Evolutionary conservation across 2,888 invertebrate species (phyloP).

Genomic region (Drosophila paranaensis): DNA sequence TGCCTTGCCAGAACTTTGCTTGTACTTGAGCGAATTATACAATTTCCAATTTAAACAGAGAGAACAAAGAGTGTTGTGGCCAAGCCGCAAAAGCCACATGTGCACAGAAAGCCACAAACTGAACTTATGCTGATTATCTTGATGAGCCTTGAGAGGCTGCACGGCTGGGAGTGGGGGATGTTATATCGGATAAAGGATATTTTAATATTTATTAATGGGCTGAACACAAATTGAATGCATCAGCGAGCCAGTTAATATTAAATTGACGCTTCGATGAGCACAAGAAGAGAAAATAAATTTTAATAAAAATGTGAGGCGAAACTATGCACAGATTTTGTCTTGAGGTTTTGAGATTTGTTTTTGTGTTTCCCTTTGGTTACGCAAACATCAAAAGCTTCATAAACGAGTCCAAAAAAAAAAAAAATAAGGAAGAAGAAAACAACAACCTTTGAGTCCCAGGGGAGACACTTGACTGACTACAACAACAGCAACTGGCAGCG

Average conservation of each 20-base stretch:
- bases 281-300: constrained; percentile 25
- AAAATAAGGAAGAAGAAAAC: constrained; percentile 49
- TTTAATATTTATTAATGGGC: constrained; percentile 73
- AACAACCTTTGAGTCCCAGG: constrained; percentile 68
- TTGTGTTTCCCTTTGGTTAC: constrained; percentile 25
- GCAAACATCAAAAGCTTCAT: constrained; percentile 78
- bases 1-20: neutral
- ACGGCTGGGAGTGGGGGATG: neutral
- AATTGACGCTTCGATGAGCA: constrained; percentile 72
- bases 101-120: constrained; percentile 43
- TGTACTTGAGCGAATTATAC: constrained; percentile 5
- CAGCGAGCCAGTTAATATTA: constrained; percentile 79
- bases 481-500: constrained; percentile 36
- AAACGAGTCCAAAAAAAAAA: constrained; percentile 60
- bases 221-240: constrained; percentile 71
- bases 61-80: constrained; percentile 17
- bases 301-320: constrained; percentile 22
- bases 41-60: constrained; percentile 19
- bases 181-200: constrained; percentile 1
- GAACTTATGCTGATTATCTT: constrained; percentile 47
- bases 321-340: constrained; percentile 61
- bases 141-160: constrained; percentile 16
- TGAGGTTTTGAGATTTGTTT: constrained; percentile 39
- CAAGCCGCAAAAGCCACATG: constrained; percentile 40
- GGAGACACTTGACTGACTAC: constrained; percentile 79